Percentiles rank a stretch among this genome's conserved stretches.
Evolutionary conservation across 2,113 vertebrate genomes (phyloP).

Genomic region (Paracanthobrama guichenoti): DNA sequence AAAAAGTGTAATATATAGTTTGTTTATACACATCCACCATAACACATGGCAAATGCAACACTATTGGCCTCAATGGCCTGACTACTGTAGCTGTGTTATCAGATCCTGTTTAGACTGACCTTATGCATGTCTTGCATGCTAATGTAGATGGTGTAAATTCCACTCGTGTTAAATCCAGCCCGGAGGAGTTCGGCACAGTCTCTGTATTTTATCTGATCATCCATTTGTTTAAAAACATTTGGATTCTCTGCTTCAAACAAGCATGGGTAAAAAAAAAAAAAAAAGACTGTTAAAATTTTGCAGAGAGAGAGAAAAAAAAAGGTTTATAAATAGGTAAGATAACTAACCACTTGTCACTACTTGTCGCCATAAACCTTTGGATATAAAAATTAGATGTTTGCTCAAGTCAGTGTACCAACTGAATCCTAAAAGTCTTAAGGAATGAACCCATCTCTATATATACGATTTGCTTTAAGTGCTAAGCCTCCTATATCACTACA

Average conservation of each 20-base stretch:
- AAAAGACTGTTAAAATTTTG: not conserved
- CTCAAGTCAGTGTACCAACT: not conserved
- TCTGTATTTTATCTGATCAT: conserved; percentile 81
- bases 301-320: not conserved
- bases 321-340: not conserved
- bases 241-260: conserved; percentile 70
- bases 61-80: not conserved
- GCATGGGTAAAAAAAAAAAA: not conserved
- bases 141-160: conserved; percentile 84
- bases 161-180: conserved; percentile 85
- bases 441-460: not conserved
- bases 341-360: not conserved
- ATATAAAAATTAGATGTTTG: not conserved
- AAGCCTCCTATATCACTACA: not conserved
- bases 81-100: conserved; percentile 15
- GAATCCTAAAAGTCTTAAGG: not conserved
- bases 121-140: conserved; percentile 82
- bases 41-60: not conserved
- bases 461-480: not conserved
- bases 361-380: not conserved
- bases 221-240: conserved; percentile 77
- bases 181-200: conserved; percentile 85
- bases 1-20: not conserved
- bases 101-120: conserved; percentile 67
- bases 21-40: not conserved